phyloP scores from a whole-genome alignment of 2,888 invertebrate species.

The Lochmaea capreae region DNA sequence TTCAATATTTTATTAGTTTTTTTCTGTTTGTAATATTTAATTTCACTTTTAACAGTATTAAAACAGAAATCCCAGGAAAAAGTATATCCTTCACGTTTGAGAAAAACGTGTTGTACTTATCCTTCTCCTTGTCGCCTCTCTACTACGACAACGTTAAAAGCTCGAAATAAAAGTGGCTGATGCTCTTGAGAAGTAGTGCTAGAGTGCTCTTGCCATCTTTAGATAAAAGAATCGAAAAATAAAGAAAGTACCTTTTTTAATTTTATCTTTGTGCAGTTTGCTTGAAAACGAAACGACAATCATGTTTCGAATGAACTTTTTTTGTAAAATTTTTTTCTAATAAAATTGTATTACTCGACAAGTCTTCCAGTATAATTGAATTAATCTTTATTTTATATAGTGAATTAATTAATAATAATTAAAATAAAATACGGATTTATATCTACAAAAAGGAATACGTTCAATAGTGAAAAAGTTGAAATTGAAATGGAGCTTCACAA shows the following conservation, averaged over 20 bases:
- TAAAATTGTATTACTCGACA: too few species aligned
- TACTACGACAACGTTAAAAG: background rate
- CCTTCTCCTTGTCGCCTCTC: background rate
- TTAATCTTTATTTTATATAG: too few species aligned
- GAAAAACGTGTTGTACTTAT: background rate
- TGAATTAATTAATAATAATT: too few species aligned
- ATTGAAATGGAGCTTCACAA: too few species aligned
- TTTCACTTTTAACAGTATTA: background rate
- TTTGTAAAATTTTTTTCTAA: too few species aligned
- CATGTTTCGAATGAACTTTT: too few species aligned
- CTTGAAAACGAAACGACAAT: conserved; percentile 1
- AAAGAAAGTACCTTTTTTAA: background rate
- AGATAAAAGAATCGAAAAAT: conserved; percentile 4
- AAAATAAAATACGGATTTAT: too few species aligned
- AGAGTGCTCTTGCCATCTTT: conserved; percentile 7
- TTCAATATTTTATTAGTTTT: too few species aligned
- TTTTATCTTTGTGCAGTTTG: background rate
- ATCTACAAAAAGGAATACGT: too few species aligned
- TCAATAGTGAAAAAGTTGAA: too few species aligned
- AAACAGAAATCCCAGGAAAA: background rate
- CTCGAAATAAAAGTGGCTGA: conserved; percentile 11
- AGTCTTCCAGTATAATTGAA: too few species aligned
- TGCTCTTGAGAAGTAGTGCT: background rate
- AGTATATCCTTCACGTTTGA: background rate
- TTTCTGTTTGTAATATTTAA: too few species aligned